Base-by-base conservation (phyloP, 2,113 vertebrate species). In the Sturnira hondurensis region DNA sequence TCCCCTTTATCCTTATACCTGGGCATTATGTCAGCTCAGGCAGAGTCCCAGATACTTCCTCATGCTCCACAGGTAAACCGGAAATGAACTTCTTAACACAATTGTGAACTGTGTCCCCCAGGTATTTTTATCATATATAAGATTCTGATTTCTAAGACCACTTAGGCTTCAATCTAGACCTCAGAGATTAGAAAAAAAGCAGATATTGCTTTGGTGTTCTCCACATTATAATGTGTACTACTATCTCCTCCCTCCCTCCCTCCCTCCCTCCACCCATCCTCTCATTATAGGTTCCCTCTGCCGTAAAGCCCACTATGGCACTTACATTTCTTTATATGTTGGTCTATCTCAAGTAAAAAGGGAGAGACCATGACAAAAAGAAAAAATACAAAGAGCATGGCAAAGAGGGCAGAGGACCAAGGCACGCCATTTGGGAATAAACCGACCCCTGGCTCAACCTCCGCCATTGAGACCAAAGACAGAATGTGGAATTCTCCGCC, bases 321-420 rank as follows among this genome's bases (percentile, higher is more conserved):
- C 95, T 97, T 94, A 97, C 97, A 17, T 78, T 84, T 91, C 70
- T 96, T 97, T 81, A 97, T 45, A n/a, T 81, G 22, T n/a, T 96
- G 82, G 12, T 88, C 82, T 93, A 95, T 67, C 71, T 93, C 86
- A 63, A 91, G 33, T 70, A 94, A 93, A 96, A 96, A 56, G 19
- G 67, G 91, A 50, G 93, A 95, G 22, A 97, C 54, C 41, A 91
- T 83, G 71, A 83, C 61, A 70, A 94, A 96, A 33, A 96, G 82
- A 56, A 89, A 95, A 84, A 96, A 94, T 22, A 96, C 61, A 68
- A 93, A 95, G 14, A 96, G 47, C 89, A 96, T 86, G 61, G 71
- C 77, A 95, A 93, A 58, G 31, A 97, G 16, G 4, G 10, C 86
- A 76, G 78, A 95, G 31, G 90, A 41, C 93, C 96, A 93, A 89